phyloP scores from a whole-genome alignment of 2,113 vertebrate species.

The Periophthalmus modestus region DNA sequence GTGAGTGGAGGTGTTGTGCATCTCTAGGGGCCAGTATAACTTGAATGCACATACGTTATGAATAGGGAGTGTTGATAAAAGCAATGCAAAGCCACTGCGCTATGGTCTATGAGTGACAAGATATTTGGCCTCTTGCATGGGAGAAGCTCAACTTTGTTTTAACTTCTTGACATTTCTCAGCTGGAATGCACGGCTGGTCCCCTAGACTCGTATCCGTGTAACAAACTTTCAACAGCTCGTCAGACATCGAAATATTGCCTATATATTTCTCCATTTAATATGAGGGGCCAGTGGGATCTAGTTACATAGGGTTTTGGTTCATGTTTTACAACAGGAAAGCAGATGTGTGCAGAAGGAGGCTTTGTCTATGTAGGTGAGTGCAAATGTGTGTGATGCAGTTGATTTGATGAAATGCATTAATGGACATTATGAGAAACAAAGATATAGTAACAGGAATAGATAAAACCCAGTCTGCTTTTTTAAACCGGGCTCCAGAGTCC shows the following conservation, averaged over 20 bases:
- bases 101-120: slow-evolving; percentile 30
- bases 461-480: background rate
- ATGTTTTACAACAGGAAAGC: slow-evolving; percentile 50
- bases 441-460: background rate
- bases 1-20: slow-evolving; percentile 34
- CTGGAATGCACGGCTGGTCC: slow-evolving; percentile 60
- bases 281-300: slow-evolving; percentile 43
- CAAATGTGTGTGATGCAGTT: background rate
- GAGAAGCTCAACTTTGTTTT: slow-evolving; percentile 35
- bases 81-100: slow-evolving; percentile 8
- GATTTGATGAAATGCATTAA: slow-evolving; percentile 2
- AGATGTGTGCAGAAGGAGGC: slow-evolving; percentile 41
- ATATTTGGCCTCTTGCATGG: slow-evolving; percentile 27
- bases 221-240: slow-evolving; percentile 66
- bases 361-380: slow-evolving; percentile 3
- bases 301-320: slow-evolving; percentile 53
- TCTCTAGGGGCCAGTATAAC: slow-evolving; percentile 31
- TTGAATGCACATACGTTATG: slow-evolving; percentile 24
- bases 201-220: slow-evolving; percentile 55
- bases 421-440: background rate
- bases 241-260: slow-evolving; percentile 35
- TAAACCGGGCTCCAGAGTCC: too few relatives aligned
- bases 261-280: slow-evolving; percentile 67
- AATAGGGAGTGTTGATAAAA: slow-evolving; percentile 15
- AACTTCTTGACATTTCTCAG: slow-evolving; percentile 45